Percentiles rank a stretch among this genome's conserved stretches.
Evolutionary conservation across 1,140 invertebrate genomes (phyloP).

Genomic region (Chelonus insularis): DNA sequence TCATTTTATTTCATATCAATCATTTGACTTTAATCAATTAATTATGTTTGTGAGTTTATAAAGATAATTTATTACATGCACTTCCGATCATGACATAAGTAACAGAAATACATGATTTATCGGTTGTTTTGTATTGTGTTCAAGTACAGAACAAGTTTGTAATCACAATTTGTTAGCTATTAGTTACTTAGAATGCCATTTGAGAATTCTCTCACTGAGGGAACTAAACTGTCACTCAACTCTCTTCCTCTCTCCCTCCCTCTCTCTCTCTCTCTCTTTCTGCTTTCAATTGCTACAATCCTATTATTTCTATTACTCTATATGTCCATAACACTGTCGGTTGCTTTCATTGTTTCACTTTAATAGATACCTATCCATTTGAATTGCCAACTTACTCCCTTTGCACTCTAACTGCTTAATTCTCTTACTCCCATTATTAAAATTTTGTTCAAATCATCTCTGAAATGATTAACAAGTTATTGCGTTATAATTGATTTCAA

Average conservation of each 20-base stretch:
- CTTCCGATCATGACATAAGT: constrained; percentile 9
- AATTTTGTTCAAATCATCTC: too few relatives aligned
- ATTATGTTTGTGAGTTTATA: neutral
- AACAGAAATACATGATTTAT: constrained; percentile 20
- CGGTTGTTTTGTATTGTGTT: constrained; percentile 3
- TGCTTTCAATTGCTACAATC: neutral
- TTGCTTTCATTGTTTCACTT: too few relatives aligned
- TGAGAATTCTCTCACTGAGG: neutral
- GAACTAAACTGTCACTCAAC: neutral
- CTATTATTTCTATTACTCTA: too few relatives aligned
- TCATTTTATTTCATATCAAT: neutral
- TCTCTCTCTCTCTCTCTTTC: constrained; percentile 6
- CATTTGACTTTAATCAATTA: neutral
- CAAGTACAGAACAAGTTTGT: constrained; percentile 7
- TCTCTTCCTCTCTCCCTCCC: neutral
- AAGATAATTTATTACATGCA: neutral
- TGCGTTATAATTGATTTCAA: too few relatives aligned
- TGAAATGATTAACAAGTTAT: too few relatives aligned
- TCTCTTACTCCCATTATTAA: too few relatives aligned
- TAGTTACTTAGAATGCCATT: constrained; percentile 11
- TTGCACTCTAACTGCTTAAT: too few relatives aligned
- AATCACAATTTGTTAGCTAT: constrained; percentile 24
- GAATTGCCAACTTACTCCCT: too few relatives aligned
- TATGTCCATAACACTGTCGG: too few relatives aligned
- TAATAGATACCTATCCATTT: too few relatives aligned